These are phyloP conservation scores for Hydropotes inermis DNA, from an alignment of 2,113 vertebrate species.

Conservation along the genomic window DNA sequence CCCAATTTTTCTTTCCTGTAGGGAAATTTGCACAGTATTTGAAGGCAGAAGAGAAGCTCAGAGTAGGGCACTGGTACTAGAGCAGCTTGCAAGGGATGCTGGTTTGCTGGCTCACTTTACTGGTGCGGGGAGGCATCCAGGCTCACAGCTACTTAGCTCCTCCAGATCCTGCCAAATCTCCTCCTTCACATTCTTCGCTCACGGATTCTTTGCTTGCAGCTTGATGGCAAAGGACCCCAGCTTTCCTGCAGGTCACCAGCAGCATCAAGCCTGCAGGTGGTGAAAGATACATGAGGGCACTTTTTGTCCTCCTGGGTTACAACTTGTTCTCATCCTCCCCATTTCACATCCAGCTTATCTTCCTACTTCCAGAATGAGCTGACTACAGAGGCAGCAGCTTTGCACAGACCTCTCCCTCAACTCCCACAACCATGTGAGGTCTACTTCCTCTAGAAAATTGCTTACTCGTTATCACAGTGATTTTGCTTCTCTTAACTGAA, in stretches of 20 bases:
- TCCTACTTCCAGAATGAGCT: neutral
- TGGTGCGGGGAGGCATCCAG: neutral
- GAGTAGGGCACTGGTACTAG: neutral
- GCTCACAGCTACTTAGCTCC: neutral
- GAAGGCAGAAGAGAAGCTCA: neutral
- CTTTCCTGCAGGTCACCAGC: neutral
- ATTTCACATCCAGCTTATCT: neutral
- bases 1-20: neutral
- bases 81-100: neutral
- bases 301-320: neutral
- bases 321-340: neutral
- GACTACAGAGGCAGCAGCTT: neutral
- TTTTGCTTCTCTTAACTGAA: neutral
- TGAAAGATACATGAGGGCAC: neutral
- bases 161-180: neutral
- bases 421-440: neutral
- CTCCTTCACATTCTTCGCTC: neutral
- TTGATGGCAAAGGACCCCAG: neutral
- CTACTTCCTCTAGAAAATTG: neutral
- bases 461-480: neutral
- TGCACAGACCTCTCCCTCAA: neutral
- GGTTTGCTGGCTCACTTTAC: neutral
- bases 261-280: neutral
- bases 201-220: neutral
- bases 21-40: neutral